A percentile compares a stretch with the other conserved stretches of the same genome.
phyloP scores from a whole-genome alignment of 2,888 invertebrate species.

The Ferdinandea cuprea region DNA sequence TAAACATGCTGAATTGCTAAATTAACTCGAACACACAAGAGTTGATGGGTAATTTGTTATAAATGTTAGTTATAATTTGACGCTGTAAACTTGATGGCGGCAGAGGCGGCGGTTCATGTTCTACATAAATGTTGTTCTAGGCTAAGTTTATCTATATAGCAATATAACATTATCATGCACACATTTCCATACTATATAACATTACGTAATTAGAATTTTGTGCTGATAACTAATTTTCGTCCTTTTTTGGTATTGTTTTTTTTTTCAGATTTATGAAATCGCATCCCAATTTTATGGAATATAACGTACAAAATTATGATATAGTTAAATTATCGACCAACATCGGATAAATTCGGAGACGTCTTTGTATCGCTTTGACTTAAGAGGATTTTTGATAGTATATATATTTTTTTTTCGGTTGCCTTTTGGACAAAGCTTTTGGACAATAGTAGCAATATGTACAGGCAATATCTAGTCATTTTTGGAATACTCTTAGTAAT shows the following conservation, averaged over 20 bases:
- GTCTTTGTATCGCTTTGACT: not conserved
- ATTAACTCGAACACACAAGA: conserved; percentile 19
- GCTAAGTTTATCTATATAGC: conserved; percentile 26
- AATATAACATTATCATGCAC: conserved; percentile 31
- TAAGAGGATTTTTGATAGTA: conserved; percentile 21
- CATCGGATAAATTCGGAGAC: no score
- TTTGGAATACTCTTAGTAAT: conserved; percentile 68
- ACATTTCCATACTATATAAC: not conserved
- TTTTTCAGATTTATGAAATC: conserved; percentile 39
- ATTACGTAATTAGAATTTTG: not conserved
- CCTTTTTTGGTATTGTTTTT: not conserved
- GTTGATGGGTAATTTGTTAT: conserved; percentile 33
- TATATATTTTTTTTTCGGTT: not conserved
- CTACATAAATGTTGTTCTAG: not conserved
- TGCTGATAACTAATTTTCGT: not conserved
- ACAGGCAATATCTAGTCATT: conserved; percentile 55
- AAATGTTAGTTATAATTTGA: no score
- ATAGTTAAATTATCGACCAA: conserved; percentile 9
- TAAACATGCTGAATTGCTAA: conserved; percentile 33
- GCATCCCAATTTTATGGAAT: conserved; percentile 6
- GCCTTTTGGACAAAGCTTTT: not conserved
- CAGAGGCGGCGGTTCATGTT: conserved; percentile 27
- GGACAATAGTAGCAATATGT: conserved; percentile 47
- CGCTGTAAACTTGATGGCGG: not conserved
- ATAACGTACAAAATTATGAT: conserved; percentile 29